Base-by-base conservation (phyloP, 2,113 vertebrate species). In the Ia io region DNA sequence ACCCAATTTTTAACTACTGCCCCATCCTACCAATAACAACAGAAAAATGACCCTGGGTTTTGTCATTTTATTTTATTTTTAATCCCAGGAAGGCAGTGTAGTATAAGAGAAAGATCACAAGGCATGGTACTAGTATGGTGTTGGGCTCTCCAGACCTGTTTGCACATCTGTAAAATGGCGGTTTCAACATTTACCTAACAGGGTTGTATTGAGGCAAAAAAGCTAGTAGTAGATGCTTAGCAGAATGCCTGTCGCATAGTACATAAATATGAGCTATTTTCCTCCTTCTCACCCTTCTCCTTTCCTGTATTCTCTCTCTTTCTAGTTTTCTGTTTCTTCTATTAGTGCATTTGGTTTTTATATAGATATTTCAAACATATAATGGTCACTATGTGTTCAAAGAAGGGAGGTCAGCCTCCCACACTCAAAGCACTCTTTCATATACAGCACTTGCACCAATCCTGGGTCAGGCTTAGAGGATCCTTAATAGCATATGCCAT, bases 401-500 rank as follows among this genome's bases (percentile, higher is more conserved):
- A 89, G 61, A 14, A 44, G 11, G 76, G 32, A 70, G 59, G 37
- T 28, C 42, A 51, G 6, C 30, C 53, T 73, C 22, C 18, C 13
- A 2, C 23, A 4, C 32, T 49, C 14, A 8, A 86, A 79, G 92
- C 22, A 10, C 13, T 6, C 13, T 18, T 49, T 79, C 30, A 0
- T 18, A n/a, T 3, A 25, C 16, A 14, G 28, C 14, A 12, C 84
- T 65, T 9, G 13, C 73, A 17, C 18, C 17, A 28, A 42, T 88
- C 42, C 67, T 28, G 23, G n/a, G 30, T n/a, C 40, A 67, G 84
- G 70, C 28, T 59, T 20, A n/a, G 8, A 37, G n/a, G 49, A 22
- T 37, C 10, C 37, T 63, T 53, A 94, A 91, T 84, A 91, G 90
- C 92, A 94, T 77, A 73, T 1, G 37, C 51, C 73, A 83, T 70